Evolutionary conservation across 1,140 invertebrate genomes (phyloP), one percentile per base, ranked within the genome.

Genomic region (Hestina assimilis): DNA sequence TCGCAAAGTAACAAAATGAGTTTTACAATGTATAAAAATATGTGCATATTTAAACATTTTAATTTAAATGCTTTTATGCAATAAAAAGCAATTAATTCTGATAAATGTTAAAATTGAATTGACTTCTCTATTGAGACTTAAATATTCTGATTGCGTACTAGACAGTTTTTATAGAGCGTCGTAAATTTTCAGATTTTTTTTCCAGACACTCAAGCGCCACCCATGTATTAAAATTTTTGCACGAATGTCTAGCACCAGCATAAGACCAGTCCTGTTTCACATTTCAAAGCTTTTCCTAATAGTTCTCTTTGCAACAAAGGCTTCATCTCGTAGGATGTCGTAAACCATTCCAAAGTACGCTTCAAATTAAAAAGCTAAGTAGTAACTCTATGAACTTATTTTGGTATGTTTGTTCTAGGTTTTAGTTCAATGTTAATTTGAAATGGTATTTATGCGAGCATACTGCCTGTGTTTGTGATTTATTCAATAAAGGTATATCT

Each of bases 401-500:
- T 65, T 66, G 42, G n/a, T 66, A 65, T 35, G 62, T 60, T 66
- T 72, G 51, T 60, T 71, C 66, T 72, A 75, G 65, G 59, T 65
- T 35, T 54, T 58, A 63, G n/a, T 60, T 53, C 24, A 48, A 59
- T 45, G 59, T 63, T 55, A 43, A 54, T 57, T 56, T 62, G 54
- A 54, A 64, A 59, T 57, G 57, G 51, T 52, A 62, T 62, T 46
- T 71, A 65, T 68, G 63, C 66, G 63, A 62, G 59, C 74, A 63
- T 72, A 72, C 59, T 73, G 74, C 74, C 72, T 76, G 58, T 57
- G 38, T 47, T 58, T 72, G 60, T 56, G 51, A 59, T 81, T 82
- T 81, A 83, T 86, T 78, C 75, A 82, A 80, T 83, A 83, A 86
- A 83, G 57, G 68, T 69, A 56, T 72, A 65, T 78, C 77, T 86